Percentiles rank a stretch among this genome's conserved stretches.
These are phyloP conservation scores for Drosophila parthenogenetica DNA, from an alignment of 2,888 invertebrate genomes.

Conservation along the genomic window DNA sequence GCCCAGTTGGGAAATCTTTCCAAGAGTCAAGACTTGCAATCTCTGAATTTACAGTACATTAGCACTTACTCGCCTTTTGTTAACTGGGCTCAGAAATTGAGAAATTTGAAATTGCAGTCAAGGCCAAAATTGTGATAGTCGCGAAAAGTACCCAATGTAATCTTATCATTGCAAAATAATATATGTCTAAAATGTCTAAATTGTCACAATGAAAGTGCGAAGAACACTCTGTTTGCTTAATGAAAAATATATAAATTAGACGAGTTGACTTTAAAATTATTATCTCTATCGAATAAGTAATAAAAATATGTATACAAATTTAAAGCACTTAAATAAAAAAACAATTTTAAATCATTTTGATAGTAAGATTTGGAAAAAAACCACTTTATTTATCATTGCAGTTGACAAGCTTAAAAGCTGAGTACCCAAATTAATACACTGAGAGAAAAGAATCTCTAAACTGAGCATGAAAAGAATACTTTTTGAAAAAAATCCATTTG, in stretches of 20 bases:
- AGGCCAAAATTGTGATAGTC: slow-evolving; percentile 43
- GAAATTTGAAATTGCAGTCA: slow-evolving; percentile 39
- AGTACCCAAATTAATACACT: slow-evolving; percentile 3
- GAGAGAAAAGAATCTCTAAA: no score
- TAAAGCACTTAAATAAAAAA: no score
- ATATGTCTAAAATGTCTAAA: slow-evolving; percentile 13
- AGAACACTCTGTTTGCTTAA: slow-evolving; percentile 1
- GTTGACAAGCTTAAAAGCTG: slow-evolving; percentile 14
- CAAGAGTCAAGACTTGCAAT: no score
- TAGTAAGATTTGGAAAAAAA: background rate
- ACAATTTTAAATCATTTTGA: background rate
- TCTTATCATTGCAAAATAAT: slow-evolving; percentile 57
- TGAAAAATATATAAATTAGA: slow-evolving; percentile 6
- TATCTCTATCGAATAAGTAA: background rate
- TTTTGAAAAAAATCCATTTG: no score
- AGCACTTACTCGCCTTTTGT: no score
- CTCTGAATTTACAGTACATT: no score
- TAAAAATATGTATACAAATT: background rate
- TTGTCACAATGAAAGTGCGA: slow-evolving; percentile 7
- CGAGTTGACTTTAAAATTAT: background rate
- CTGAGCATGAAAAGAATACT: no score
- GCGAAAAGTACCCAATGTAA: slow-evolving; percentile 47
- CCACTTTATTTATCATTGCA: slow-evolving; percentile 22
- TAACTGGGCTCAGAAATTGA: background rate
- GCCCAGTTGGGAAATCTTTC: background rate